Evolutionary conservation across 2,113 vertebrate species (phyloP).

Genomic region (Ceuthmochares aereus): DNA sequence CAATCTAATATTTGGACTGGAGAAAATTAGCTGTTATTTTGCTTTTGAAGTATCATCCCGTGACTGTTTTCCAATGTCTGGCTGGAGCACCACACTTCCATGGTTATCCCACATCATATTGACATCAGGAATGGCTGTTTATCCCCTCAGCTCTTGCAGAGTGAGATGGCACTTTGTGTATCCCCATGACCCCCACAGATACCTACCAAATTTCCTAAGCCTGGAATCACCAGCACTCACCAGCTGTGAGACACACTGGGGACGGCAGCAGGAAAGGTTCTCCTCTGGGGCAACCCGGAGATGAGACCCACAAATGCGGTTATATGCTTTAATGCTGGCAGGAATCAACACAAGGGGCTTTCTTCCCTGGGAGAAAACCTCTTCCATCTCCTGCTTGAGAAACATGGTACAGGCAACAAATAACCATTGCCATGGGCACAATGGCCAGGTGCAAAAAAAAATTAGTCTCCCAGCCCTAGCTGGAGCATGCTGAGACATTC

Average conservation of each 20-base stretch:
- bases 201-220: background rate
- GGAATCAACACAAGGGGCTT: rapidly evolving
- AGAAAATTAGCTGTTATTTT: background rate
- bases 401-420: background rate
- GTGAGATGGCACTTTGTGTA: background rate
- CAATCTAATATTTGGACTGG: background rate
- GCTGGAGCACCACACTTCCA: background rate
- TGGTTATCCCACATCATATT: background rate
- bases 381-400: background rate
- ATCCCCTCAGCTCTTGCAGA: background rate
- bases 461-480: rapidly evolving
- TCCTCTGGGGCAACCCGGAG: background rate
- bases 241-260: rapidly evolving
- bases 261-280: background rate
- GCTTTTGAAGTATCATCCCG: background rate
- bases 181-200: background rate
- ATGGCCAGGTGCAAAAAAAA: background rate
- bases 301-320: background rate
- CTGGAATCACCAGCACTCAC: background rate
- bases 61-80: background rate
- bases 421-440: background rate
- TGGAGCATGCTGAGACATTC: background rate
- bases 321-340: background rate
- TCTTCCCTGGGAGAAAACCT: background rate
- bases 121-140: background rate